phyloP scores from a whole-genome alignment of 2,888 invertebrate genomes.

The Chaetoderma sp. region DNA sequence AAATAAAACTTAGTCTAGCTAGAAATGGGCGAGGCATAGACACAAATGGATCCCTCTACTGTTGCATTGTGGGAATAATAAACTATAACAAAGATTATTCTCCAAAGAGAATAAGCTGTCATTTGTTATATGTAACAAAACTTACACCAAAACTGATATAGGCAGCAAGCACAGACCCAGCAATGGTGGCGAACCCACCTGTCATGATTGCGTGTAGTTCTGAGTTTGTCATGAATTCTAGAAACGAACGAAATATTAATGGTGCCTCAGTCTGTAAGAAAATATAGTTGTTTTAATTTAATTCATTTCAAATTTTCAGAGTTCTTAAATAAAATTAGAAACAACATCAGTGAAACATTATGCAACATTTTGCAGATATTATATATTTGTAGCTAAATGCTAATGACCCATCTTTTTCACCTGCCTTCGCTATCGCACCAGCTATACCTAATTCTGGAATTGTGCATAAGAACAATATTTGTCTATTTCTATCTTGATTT shows the following conservation, averaged over 20 bases:
- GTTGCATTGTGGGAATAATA: no score
- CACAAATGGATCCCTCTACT: no score
- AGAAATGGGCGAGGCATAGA: no score
- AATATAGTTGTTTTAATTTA: neutral
- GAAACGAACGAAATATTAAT: conserved; percentile 87
- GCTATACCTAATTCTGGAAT: no score
- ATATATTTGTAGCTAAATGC: neutral
- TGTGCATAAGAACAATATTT: no score
- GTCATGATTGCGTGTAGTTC: conserved; percentile 94
- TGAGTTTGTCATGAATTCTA: conserved; percentile 85
- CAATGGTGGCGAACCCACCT: conserved; percentile 95
- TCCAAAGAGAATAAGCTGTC: no score
- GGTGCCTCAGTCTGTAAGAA: conserved; percentile 86
- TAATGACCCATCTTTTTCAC: no score
- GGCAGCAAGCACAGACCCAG: conserved; percentile 87
- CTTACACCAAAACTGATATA: conserved; percentile 89
- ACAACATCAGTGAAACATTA: neutral
- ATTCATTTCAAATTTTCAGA: neutral
- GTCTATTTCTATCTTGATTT: no score
- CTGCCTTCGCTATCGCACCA: no score
- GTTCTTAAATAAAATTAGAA: neutral
- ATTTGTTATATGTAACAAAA: no score
- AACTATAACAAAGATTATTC: no score
- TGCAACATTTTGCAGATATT: neutral
- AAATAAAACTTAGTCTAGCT: no score